A percentile compares a stretch with the other conserved stretches of the same genome.
Conservation (phyloP, 2,797 vertebrate species). For the Varecia variegata region DNA sequence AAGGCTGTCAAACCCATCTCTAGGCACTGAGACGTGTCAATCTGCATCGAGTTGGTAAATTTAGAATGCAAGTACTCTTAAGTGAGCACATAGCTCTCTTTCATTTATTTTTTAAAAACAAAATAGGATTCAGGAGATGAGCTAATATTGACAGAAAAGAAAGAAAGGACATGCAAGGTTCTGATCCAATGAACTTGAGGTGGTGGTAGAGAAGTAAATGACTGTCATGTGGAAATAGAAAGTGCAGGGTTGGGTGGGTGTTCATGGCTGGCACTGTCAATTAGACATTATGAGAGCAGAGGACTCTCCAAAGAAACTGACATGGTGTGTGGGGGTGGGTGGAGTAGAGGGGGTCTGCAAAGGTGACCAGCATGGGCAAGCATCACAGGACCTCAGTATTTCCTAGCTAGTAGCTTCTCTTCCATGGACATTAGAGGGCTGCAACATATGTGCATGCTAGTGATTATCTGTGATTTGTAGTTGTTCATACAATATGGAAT, state of each 20-base stretch:
- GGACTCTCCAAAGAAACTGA: not conserved
- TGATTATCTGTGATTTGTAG: not conserved
- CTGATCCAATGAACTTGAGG: not conserved
- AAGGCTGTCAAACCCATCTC: not conserved
- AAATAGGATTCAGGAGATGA: not conserved
- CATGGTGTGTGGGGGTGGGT: accelerated
- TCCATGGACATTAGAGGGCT: not conserved
- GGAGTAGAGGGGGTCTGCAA: not conserved
- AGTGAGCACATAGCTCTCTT: not conserved
- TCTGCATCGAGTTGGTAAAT: not conserved
- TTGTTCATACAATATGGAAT: not conserved
- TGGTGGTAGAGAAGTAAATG: not conserved
- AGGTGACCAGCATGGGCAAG: accelerated
- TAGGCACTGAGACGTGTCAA: not conserved
- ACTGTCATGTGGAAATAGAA: accelerated
- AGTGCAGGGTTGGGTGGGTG: not conserved
- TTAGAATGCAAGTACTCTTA: not conserved
- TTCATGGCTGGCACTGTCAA: not conserved
- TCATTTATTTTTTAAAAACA: not conserved
- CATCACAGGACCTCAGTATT: not conserved
- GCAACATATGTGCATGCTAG: accelerated
- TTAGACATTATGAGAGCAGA: not conserved
- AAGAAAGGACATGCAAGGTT: not conserved
- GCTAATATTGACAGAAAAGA: not conserved
- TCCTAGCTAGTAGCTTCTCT: not conserved